Evolutionary conservation across 2,888 invertebrate species (phyloP).

Genomic region (Allolobophora icterica): DNA sequence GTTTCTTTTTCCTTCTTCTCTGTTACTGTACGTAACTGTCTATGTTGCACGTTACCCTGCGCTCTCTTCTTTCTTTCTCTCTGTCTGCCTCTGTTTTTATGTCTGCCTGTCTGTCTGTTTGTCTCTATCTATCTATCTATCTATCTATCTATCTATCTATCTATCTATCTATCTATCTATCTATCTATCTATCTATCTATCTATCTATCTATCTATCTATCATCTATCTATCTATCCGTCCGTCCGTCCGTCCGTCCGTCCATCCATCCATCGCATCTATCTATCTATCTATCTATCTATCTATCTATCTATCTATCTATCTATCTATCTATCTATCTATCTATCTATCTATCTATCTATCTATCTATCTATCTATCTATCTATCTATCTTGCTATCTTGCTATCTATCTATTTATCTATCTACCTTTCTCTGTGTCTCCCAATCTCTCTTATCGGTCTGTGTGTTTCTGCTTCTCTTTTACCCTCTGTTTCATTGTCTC

Average conservation of each 20-base stretch:
- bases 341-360: too few species aligned
- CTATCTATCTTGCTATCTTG: neutral
- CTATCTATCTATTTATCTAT: too few species aligned
- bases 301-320: neutral
- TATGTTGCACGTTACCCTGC: neutral
- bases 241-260: too few species aligned
- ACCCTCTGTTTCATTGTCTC: neutral
- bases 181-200: neutral
- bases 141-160: neutral
- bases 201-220: neutral
- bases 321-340: neutral
- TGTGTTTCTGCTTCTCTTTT: too few species aligned
- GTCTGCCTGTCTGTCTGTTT: too few species aligned
- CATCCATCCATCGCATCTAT: neutral
- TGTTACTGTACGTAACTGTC: neutral
- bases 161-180: neutral
- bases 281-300: neutral
- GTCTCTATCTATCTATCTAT: too few species aligned
- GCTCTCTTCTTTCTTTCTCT: too few species aligned
- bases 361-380: too few species aligned
- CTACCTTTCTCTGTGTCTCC: too few species aligned
- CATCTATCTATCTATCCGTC: too few species aligned
- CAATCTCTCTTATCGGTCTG: neutral
- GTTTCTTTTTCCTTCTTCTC: neutral
- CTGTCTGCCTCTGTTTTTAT: too few species aligned